Percentiles rank a stretch among this genome's conserved stretches.
Conservation (phyloP, 2,113 vertebrate species). For the Macquaria ambigua region DNA sequence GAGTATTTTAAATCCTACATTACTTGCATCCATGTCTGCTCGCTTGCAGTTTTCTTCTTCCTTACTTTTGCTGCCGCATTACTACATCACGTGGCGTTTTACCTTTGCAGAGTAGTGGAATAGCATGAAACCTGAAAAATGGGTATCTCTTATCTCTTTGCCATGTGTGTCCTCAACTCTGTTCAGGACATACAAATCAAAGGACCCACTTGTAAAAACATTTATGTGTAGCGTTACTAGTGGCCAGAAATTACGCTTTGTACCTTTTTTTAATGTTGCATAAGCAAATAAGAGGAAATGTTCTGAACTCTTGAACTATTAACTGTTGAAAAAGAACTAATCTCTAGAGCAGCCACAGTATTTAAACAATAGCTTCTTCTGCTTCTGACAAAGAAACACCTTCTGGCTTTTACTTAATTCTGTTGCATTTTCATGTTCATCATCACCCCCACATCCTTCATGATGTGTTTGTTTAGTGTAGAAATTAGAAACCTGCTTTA, state of each 20-base stretch:
- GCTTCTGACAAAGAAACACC: background rate
- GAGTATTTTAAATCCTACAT: no score
- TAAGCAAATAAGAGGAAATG: background rate
- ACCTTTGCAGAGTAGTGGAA: background rate
- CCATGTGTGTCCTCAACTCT: background rate
- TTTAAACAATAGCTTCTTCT: background rate
- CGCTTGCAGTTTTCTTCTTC: background rate
- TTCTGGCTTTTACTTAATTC: background rate
- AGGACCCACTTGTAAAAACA: background rate
- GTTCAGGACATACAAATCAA: background rate
- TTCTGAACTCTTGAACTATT: background rate
- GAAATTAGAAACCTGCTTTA: slow-evolving; percentile 16
- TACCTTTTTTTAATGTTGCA: background rate
- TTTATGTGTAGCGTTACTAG: no score
- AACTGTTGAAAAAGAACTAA: background rate
- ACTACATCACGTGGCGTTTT: background rate
- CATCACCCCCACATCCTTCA: slow-evolving; percentile 17
- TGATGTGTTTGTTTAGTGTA: slow-evolving; percentile 20
- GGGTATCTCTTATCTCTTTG: no score
- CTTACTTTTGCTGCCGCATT: background rate
- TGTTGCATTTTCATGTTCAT: background rate
- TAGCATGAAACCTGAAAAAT: background rate
- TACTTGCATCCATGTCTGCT: background rate
- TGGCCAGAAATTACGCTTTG: background rate
- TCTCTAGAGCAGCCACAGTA: background rate